Evolutionary conservation across 2,113 vertebrate genomes (phyloP), one percentile per base, ranked within the genome.

Genomic region (Perccottus glenii): DNA sequence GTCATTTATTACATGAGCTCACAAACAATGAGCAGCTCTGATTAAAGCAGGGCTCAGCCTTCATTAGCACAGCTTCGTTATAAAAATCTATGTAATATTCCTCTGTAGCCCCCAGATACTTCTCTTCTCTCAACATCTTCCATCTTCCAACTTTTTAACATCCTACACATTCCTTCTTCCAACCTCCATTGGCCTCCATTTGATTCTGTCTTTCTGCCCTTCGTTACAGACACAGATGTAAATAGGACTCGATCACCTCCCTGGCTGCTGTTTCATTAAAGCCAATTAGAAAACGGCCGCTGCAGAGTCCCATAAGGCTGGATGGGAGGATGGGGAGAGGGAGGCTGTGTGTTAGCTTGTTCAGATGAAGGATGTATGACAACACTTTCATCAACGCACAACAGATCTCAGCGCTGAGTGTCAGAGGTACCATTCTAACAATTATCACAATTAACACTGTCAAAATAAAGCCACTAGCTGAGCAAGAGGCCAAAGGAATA

Each of bases 371-470:
- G 87, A 82, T 85, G 89, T 80, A 83, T 85, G 90, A 90, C 90
- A 90, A 82, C 76, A 73, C 87, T 90, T 91, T 89, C 83, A 91
- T 91, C 90, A 88, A 83, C 51, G 80, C 47, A 78, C 81, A 85
- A 88, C 85, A 77, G 81, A 85, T 87, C 81, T 86, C 58, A 60
- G 5, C 60, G 83, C 87, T 9, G 82, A 72, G 82, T 84, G 87
- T 86, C 89, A 78, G 90, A 91, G 88, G 90, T 90, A 90, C 86
- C 85, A 86, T 92, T 92, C 85, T 85, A 81, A 90, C 90, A 90
- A 91, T 92, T 91, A 91, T 83, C 84, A 91, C 91, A 91, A 91
- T 92, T 92, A 89, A 88, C 90, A 89, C 86, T 91, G 90, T 93
- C 93, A 92, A 92, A 92, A 90, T 92, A 92, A 89, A 87, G 87